Evolutionary conservation across 1,140 invertebrate species (phyloP).

Genomic region (Ceratosolen fusciceps): DNA sequence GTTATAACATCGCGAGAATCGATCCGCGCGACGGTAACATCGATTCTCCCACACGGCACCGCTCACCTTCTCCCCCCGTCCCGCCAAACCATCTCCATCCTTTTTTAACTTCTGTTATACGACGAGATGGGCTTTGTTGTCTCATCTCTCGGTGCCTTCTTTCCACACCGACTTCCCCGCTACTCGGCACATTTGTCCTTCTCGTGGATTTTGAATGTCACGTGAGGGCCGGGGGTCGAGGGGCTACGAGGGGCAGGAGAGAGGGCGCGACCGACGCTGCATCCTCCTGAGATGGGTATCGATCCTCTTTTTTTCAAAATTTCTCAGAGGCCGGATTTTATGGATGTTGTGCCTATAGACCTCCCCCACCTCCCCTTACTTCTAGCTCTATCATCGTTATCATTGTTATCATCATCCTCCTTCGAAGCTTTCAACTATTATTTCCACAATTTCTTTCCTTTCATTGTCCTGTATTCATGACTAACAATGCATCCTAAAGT

Average conservation of each 20-base stretch:
- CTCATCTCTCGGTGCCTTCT: neutral
- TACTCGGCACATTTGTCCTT: neutral
- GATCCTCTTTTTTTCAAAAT: neutral
- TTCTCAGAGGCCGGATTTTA: neutral
- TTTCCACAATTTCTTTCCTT: neutral
- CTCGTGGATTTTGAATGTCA: neutral
- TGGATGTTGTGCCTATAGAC: neutral
- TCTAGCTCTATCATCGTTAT: too few relatives aligned
- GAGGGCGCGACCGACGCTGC: neutral
- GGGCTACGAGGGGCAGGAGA: too few relatives aligned
- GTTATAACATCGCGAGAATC: conserved; percentile 25
- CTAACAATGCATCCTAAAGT: too few relatives aligned
- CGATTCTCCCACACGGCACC: neutral
- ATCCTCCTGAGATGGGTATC: neutral
- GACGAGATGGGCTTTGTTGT: neutral
- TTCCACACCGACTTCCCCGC: neutral
- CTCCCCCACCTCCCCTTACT: neutral
- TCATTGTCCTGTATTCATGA: neutral
- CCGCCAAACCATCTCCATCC: too few relatives aligned
- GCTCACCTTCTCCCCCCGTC: neutral
- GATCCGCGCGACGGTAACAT: conserved; percentile 7
- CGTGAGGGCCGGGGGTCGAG: neutral
- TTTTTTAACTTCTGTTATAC: neutral
- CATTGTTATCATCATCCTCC: too few relatives aligned
- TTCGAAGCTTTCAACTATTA: neutral